Evolutionary conservation across 30 jellyfish, hydroid and myxozoan genomes (phyloP), one percentile per base, ranked within the genome.

Genomic region (Turritopsis dohrnii): DNA sequence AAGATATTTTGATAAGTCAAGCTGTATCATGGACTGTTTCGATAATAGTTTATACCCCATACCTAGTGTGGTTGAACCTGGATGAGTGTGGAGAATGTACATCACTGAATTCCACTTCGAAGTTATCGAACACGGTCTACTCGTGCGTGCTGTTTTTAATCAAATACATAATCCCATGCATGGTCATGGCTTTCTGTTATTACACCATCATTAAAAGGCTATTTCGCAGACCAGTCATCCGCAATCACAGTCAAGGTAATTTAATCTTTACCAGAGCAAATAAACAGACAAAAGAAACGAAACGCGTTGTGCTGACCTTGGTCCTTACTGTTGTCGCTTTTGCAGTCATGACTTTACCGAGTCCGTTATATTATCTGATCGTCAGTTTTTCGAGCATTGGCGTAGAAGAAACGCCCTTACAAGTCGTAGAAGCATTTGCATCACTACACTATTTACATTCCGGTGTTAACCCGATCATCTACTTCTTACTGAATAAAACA

Each of bases 151-250:
- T 69, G 77, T 69, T 69, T 69, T 19, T 69, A 0, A n/a, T 69
- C 9, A 69, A 69, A 1, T 69, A 69, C 77, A 27, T 69, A 23
- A 19, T 69, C 22, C 77, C 77, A 19, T 27, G 28, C 22, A 69
- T 27, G 8, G 16, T 69, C 30, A 69, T 69, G 77, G 16, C 77
- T 69, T 69, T 69, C 17, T 69, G 77, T 69, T 69, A 69, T 21
- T 23, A 27, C 30, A 7, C 31, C 77, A 69, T 1, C 77, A 69
- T 69, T 69, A 69, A 69, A 69, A 69, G 31, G 30, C 30, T 69
- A 69, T 69, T n/a, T 69, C 77, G 77, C 77, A 69, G 77, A 27
- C 77, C 77, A 69, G 13, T 41, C 5, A 69, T 69, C 28, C 28
- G 28, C 16, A 23, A 66, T 21, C 76, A 69, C 1, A 69, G 8